Evolutionary conservation across 37 sponge, comb jelly and placozoan genomes (phyloP).

Genomic region (Hormiphora californensis): DNA sequence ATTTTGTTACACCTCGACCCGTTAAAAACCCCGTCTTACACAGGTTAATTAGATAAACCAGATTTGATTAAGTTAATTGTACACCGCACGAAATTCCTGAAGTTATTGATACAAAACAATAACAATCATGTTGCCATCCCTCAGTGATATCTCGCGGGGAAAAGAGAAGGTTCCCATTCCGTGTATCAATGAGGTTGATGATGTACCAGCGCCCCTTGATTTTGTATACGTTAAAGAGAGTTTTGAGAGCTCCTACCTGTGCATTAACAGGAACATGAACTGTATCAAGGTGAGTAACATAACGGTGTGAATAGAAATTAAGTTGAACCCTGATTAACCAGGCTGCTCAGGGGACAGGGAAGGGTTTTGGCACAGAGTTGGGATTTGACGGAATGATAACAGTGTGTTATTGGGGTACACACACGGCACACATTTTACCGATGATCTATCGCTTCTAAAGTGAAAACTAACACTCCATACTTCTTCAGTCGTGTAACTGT

Average conservation of each 20-base stretch:
- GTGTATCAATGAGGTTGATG: constrained; percentile 35
- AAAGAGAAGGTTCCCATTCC: constrained; percentile 49
- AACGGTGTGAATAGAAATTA: no score
- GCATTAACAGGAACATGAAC: constrained; percentile 54
- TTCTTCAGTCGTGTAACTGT: constrained; percentile 34
- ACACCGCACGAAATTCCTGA: neutral
- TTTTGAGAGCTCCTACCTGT: constrained; percentile 45
- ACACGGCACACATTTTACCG: no score
- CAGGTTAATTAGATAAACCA: neutral
- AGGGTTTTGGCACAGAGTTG: no score
- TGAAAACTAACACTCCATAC: no score
- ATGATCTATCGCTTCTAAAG: no score
- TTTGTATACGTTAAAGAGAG: constrained; percentile 50
- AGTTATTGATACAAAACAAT: neutral
- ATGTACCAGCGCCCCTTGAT: constrained; percentile 42
- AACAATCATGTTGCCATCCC: no score
- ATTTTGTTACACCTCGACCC: neutral
- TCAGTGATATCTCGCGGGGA: constrained; percentile 38
- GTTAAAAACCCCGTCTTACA: constrained; percentile 33
- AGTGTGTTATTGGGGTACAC: no score
- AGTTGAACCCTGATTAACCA: no score
- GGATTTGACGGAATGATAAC: no score
- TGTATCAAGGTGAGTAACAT: constrained; percentile 12
- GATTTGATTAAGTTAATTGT: neutral
- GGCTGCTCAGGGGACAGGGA: no score